A percentile compares a stretch with the other conserved stretches of the same genome.
phyloP scores from a whole-genome alignment of 2,797 vertebrate genomes.

The Cirrhinus mrigala region DNA sequence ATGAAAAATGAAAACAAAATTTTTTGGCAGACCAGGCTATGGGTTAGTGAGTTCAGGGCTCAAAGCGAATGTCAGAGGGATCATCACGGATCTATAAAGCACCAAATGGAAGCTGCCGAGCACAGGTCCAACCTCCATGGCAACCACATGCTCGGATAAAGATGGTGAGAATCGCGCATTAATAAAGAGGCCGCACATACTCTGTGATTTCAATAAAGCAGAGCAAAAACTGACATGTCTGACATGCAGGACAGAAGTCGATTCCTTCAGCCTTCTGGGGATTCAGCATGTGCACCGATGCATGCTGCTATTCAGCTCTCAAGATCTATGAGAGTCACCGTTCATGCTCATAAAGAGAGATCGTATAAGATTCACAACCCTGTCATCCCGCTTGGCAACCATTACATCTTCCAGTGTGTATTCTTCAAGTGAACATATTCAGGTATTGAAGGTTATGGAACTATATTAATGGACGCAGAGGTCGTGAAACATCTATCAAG shows the following conservation, averaged over 20 bases:
- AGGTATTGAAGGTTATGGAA: constrained; percentile 3
- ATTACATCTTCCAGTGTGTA: constrained; percentile 13
- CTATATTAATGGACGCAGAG: not conserved
- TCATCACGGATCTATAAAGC: constrained; percentile 54
- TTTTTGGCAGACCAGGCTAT: constrained; percentile 16
- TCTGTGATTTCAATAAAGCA: constrained; percentile 68
- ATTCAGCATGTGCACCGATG: constrained; percentile 29
- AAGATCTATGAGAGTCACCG: constrained; percentile 35
- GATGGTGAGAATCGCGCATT: constrained; percentile 72
- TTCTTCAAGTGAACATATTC: constrained; percentile 35
- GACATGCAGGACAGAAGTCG: constrained; percentile 54
- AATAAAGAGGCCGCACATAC: constrained; percentile 74
- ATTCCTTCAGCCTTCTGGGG: constrained; percentile 29
- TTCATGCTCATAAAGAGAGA: constrained; percentile 44
- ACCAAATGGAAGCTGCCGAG: constrained; percentile 42
- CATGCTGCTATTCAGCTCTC: constrained; percentile 36
- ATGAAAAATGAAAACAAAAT: not conserved
- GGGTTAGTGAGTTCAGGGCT: constrained; percentile 39
- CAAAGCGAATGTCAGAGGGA: constrained; percentile 39
- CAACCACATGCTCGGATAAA: constrained; percentile 70
- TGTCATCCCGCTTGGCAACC: not conserved
- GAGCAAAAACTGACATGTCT: constrained; percentile 62
- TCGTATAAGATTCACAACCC: constrained; percentile 12
- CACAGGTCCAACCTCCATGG: constrained; percentile 65
- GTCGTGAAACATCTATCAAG: not conserved